Evolutionary conservation across 2,113 vertebrate species (phyloP), one percentile per base, ranked within the genome.

Genomic region (Eupsittula cactorum): DNA sequence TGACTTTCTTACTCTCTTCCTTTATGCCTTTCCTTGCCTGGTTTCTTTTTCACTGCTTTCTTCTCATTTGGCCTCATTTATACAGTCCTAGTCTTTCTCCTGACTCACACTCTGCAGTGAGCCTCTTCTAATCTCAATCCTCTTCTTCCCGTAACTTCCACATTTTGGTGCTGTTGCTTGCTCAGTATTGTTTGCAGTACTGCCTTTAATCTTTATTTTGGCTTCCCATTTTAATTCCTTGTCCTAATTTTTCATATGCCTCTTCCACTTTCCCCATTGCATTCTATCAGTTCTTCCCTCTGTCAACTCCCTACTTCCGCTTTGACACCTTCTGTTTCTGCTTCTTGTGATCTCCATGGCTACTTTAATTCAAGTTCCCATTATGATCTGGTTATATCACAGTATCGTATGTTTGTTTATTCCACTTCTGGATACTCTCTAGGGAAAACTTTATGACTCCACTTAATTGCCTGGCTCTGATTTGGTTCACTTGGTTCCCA

Each of bases 381-480:
- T 21, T 52, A 39, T 0, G 0, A 64, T 57, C 29, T 49, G 86
- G 77, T 55, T 68, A 28, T 35, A 79, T 39, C 49, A 28, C 41
- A 64, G 49, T 70, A 74, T 79, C 65, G 17, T 60, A 24, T 70
- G 18, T 62, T 82, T 91, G 67, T 76, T 77, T 87, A 57, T 82
- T 73, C 78, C 23, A 42, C 20, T 92, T 83, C 46, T 86, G 44
- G 23, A 23, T 46, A 24, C 47, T 87, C 77, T 89, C 37, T 57
- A 60, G 20, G 57, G 71, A 91, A 80, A 77, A 57, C 19, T 79
- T 93, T 52, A 46, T 92, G 86, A 94, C 59, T 94, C 42, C 78
- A 67, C 59, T 63, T 79, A 86, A 81, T 91, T 59, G n/a, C 49
- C 85, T 96, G 2, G 1, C 46, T 52, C 69, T 82, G 73, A 62